Evolutionary conservation across 1,140 invertebrate species (phyloP), one percentile per base, ranked within the genome.

Genomic region (Pseudobourletiella spinata): DNA sequence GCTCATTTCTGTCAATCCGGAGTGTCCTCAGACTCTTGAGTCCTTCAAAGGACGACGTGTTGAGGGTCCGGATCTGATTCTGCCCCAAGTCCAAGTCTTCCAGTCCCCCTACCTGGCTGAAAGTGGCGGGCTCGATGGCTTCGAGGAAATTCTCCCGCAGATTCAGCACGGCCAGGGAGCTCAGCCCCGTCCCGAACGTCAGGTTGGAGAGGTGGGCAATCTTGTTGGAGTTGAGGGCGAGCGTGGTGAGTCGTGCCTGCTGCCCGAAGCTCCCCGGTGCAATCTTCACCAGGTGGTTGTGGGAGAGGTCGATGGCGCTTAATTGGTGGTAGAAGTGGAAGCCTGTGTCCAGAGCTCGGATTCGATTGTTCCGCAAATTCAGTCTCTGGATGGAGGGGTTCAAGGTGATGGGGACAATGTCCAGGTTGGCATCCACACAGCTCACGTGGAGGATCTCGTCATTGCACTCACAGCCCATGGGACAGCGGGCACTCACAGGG

Each of bases 341-440:
- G 2, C 87, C 87, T 11, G 84, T 84, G 73, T 91, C 88, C 43
- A 94, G 86, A 20, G 84, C 87, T 73, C 89, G 89, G 69, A 94
- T 90, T 68, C 84, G 84, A 73, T 91, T 94, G 72, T 87, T 88
- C 69, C 84, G 83, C 29, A 94, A 82, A 48, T 88, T 84, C 57
- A 91, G 81, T 24, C 87, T 79, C 73, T 89, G 86, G 57, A 93
- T 88, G 67, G 85, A 86, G 2, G 91, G 91, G 76, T 94, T 95
- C 43, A 95, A 78, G 1, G 90, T 88, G 67, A 94, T 93, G 35
- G 91, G 91, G 44, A 94, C 83, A 16, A 91, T 87, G 75, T 92
- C 89, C 42, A 94, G 77, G 62, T 86, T 87, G 67, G 86, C 88
- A 71, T 84, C 84, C 65, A 88, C 82, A 74, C 91, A 94, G 51